phyloP scores from a whole-genome alignment of 2,888 invertebrate genomes.

The Torymus texanus region DNA sequence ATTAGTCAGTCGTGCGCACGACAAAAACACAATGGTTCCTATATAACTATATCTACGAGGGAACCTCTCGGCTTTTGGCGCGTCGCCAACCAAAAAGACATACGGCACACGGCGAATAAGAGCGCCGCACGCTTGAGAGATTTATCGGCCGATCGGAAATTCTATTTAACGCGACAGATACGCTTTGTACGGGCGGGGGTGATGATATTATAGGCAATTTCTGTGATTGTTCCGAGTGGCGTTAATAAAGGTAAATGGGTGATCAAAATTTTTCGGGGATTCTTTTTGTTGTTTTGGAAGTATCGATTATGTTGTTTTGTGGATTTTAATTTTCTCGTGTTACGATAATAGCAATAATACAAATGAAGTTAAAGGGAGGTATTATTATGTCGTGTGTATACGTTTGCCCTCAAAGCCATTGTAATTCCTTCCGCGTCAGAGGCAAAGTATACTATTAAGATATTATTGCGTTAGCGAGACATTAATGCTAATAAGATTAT shows the following conservation, averaged over 20 bases:
- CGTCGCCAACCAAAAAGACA: no score
- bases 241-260: no score
- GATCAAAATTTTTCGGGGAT: no score
- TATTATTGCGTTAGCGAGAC: constrained; percentile 24
- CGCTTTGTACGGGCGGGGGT: not conserved
- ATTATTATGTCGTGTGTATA: not conserved
- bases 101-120: not conserved
- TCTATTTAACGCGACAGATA: not conserved
- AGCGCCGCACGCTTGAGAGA: no score
- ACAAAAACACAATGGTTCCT: not conserved
- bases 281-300: no score
- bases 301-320: no score
- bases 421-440: not conserved
- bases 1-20: not conserved
- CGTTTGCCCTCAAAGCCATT: not conserved
- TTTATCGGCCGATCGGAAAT: not conserved
- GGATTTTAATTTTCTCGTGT: no score
- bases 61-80: not conserved
- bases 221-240: no score
- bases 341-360: no score
- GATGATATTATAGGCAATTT: not conserved
- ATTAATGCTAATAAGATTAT: constrained; percentile 34
- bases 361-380: not conserved
- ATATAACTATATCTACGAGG: not conserved
- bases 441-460: not conserved